A percentile compares a stretch with the other conserved stretches of the same genome.
Evolutionary conservation across 92 coral and sea anemone species (phyloP).

Genomic region (Siderastrea radians): DNA sequence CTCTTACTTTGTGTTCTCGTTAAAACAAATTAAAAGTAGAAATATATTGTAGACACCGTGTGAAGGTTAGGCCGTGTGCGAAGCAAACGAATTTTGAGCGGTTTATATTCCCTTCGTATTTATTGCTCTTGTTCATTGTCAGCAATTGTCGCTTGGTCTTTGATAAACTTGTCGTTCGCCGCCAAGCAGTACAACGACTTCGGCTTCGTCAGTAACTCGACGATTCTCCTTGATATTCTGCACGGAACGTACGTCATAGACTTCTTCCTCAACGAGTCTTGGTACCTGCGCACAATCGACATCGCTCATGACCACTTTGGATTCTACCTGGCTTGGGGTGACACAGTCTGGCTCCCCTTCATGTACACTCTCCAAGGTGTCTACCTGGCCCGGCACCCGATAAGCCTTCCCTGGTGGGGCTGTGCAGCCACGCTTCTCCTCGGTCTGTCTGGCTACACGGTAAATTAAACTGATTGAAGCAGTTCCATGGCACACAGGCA

Average conservation of each 20-base stretch:
- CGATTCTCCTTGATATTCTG: slow-evolving; percentile 89
- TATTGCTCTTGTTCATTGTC: too few species aligned
- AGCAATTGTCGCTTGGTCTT: slow-evolving; percentile 98
- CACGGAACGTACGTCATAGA: slow-evolving; percentile 97
- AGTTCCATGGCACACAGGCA: too few species aligned
- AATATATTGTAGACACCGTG: too few species aligned
- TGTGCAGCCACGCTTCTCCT: slow-evolving; percentile 64
- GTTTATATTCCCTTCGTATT: too few species aligned
- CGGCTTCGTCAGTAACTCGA: slow-evolving; percentile 93
- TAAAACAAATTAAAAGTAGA: too few species aligned
- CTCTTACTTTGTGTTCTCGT: too few species aligned
- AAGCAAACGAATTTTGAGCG: too few species aligned
- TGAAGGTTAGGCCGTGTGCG: too few species aligned
- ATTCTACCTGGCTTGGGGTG: slow-evolving; percentile 99
- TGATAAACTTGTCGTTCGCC: slow-evolving; percentile 93
- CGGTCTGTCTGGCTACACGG: slow-evolving; percentile 89
- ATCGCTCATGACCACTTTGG: slow-evolving; percentile 99
- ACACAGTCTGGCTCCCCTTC: slow-evolving; percentile 93
- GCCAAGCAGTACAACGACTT: slow-evolving; percentile 91
- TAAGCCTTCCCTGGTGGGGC: slow-evolving; percentile 85
- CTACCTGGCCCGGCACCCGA: slow-evolving; percentile 88
- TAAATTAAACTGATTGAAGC: too few species aligned
- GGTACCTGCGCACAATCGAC: slow-evolving; percentile 99
- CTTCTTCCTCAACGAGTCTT: slow-evolving; percentile 94
- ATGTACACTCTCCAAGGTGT: slow-evolving; percentile 93